Evolutionary conservation across 2,113 vertebrate genomes (phyloP).

Genomic region (Leptocoma aspasia): DNA sequence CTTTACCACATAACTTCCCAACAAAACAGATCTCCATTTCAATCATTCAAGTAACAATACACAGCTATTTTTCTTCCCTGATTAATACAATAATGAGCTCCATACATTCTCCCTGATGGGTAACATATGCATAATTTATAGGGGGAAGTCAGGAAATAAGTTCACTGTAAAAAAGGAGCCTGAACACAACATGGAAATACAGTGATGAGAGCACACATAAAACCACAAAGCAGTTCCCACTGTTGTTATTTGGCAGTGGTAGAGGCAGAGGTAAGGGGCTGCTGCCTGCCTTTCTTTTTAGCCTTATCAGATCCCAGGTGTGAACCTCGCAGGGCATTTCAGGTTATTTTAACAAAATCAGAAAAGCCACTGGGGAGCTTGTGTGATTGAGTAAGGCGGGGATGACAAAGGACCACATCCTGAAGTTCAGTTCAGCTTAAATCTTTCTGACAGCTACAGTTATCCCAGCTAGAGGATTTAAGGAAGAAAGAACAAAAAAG

Average conservation of each 20-base stretch:
- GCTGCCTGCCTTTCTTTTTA: not conserved
- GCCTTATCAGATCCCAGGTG: not conserved
- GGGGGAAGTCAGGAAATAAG: not conserved
- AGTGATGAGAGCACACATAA: not conserved
- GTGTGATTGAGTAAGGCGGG: rapidly evolving
- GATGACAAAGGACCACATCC: not conserved
- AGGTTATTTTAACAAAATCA: not conserved
- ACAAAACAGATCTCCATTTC: not conserved
- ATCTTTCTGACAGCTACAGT: conserved; percentile 8
- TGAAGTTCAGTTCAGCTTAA: not conserved
- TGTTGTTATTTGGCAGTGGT: not conserved
- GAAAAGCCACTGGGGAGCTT: not conserved
- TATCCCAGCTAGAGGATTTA: not conserved
- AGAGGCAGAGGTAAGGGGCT: not conserved
- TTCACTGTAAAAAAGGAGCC: not conserved
- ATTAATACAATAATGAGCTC: not conserved
- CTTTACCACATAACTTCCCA: not conserved
- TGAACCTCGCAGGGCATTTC: not conserved
- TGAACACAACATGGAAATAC: not conserved
- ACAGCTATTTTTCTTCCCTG: not conserved
- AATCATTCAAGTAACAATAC: not conserved
- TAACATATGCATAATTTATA: not conserved
- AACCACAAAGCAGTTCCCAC: not conserved
- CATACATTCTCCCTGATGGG: not conserved
- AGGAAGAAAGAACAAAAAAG: conserved; percentile 11